Evolutionary conservation across 2,888 invertebrate species (phyloP), one percentile per base, ranked within the genome.

Genomic region (Volucella bombylans): DNA sequence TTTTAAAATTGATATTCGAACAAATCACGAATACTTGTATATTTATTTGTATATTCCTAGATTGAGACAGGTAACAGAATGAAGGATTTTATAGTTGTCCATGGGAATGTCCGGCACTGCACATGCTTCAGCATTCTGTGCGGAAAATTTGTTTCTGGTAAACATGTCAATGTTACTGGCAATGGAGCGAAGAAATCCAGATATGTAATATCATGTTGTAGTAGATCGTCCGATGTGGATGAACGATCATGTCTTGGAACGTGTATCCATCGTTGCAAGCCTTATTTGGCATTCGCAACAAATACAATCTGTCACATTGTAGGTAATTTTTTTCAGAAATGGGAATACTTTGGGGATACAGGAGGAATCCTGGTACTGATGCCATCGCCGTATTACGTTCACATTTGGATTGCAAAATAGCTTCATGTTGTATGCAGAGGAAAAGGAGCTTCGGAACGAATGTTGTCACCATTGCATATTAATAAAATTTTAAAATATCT

Each of bases 271-370:
- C 14, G 47, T 23, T 61, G 67, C n/a, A 23, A 18, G 18, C 55
- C 73, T 8, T 49, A 72, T 79, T 72, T 79, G 65, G 71, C 39
- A 79, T 72, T 80, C 52, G 2, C 43, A 61, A 67, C 54, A 67
- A 73, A 73, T 73, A 47, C 65, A 72, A 73, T 80, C 67, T 73
- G 79, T 80, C 73, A 80, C 79, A 67, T 80, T 61, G 65, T 41
- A 54, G 52, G 65, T 80, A 67, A 80, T 73, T 80, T 68, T 67
- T 31, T 49, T 11, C 47, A 39, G 52, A 78, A 78, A 65, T 64
- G 59, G 39, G 64, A 71, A 78, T 78, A 54, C 71, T 59, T 12
- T 3, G 55, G 78, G 71, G 68, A 64, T 49, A 23, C 45, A 9
- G 23, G 10, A 38, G 45, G 23, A 4, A 49, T 47, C 49, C 39